Conservation (phyloP, 2,797 vertebrate genomes). For the Sparus aurata region DNA sequence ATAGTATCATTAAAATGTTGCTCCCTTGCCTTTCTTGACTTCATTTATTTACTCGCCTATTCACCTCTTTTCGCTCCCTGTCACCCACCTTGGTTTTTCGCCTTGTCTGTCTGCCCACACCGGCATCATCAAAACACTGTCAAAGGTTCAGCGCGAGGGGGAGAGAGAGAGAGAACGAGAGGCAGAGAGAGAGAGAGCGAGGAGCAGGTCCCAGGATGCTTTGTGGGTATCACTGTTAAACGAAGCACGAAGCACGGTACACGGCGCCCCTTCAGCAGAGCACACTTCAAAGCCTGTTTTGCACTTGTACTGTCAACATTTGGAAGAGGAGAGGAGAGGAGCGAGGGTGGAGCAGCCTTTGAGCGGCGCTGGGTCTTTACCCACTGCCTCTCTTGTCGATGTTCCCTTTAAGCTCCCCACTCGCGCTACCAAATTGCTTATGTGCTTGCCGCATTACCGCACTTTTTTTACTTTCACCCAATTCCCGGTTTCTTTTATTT, state of each 20-base stretch:
- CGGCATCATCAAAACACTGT: conserved; percentile 79
- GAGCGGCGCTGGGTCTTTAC: conserved; percentile 85
- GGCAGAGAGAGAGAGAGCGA: conserved; percentile 58
- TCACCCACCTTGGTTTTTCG: conserved; percentile 63
- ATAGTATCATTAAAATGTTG: conserved; percentile 82
- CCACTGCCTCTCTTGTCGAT: conserved; percentile 77
- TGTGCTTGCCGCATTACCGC: conserved; percentile 69
- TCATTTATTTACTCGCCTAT: conserved; percentile 78
- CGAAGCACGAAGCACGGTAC: conserved; percentile 74
- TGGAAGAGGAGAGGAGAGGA: conserved; percentile 77
- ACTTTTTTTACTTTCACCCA: conserved; percentile 74
- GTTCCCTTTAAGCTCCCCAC: conserved; percentile 82
- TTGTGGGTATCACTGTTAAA: conserved; percentile 84
- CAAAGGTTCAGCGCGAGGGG: conserved; percentile 61
- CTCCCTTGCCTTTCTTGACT: conserved; percentile 65
- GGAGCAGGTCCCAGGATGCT: conserved; percentile 82
- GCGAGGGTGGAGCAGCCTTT: conserved; percentile 86
- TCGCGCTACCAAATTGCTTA: conserved; percentile 84
- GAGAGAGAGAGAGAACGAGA: conserved; percentile 51
- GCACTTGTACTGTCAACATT: conserved; percentile 88
- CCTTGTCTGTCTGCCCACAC: conserved; percentile 73
- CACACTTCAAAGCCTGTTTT: conserved; percentile 87
- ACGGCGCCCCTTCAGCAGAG: conserved; percentile 79
- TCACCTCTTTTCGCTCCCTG: conserved; percentile 62
- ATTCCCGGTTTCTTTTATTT: conserved; percentile 75